Evolutionary conservation across 1,140 invertebrate genomes (phyloP).

Genomic region (Drosophila tani): DNA sequence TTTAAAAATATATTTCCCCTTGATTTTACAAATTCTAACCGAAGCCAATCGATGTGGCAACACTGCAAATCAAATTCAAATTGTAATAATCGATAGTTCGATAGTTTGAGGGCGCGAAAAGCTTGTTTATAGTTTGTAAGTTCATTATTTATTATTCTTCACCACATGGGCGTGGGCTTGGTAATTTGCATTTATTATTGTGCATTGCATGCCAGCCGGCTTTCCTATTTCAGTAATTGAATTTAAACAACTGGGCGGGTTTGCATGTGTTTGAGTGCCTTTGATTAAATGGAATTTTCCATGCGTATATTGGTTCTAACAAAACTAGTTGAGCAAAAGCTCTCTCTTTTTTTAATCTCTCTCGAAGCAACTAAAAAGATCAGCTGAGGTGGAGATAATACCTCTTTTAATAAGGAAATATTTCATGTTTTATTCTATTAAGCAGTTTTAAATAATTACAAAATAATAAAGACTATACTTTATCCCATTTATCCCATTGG

Average conservation of each 20-base stretch:
- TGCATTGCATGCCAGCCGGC: background rate
- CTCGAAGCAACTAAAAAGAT: background rate
- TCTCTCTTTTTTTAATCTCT: conserved; percentile 17
- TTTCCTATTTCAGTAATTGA: conserved; percentile 8
- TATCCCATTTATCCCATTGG: background rate
- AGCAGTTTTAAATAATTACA: background rate
- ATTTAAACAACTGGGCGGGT: background rate
- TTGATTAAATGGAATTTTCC: conserved; percentile 60
- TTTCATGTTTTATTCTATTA: background rate
- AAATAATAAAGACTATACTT: background rate
- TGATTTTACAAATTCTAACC: too few species aligned
- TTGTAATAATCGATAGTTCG: conserved; percentile 4
- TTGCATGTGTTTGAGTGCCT: conserved; percentile 3
- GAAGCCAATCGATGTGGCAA: background rate
- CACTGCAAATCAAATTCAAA: background rate
- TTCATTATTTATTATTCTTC: background rate
- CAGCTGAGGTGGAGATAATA: background rate
- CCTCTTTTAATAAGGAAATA: background rate
- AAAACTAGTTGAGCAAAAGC: conserved; percentile 37
- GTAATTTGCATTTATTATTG: background rate
- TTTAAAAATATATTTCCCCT: background rate
- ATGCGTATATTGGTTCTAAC: conserved; percentile 10
- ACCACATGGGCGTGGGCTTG: background rate
- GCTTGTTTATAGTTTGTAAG: background rate
- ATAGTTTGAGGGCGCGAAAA: background rate